These are phyloP conservation scores for Dolichotis patagonum DNA, from an alignment of 2,113 vertebrate species.

Conservation along the genomic window DNA sequence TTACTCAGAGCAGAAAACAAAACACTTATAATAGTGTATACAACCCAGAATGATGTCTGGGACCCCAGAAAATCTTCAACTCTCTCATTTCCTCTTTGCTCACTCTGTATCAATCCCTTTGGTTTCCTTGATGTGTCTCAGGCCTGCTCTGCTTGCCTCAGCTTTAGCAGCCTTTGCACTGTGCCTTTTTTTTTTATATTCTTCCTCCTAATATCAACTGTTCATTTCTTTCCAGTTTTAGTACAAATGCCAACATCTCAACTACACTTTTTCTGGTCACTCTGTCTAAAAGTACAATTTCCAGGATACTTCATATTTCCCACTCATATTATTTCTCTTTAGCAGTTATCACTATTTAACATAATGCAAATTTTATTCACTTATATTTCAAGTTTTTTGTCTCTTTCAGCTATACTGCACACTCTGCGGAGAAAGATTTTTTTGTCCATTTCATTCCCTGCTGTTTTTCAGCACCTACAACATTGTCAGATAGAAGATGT, in stretches of 20 bases:
- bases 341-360: neutral
- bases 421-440: neutral
- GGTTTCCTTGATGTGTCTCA: neutral
- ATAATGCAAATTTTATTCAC: neutral
- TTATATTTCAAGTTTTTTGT: conserved; percentile 1
- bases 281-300: neutral
- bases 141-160: neutral
- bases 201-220: neutral
- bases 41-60: neutral
- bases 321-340: conserved; percentile 1
- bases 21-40: neutral
- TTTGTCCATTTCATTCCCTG: conserved; percentile 12
- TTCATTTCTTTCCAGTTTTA: neutral
- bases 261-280: neutral
- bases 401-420: neutral
- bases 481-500: neutral
- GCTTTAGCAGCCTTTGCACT: neutral
- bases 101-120: neutral
- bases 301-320: neutral
- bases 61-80: neutral
- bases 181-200: neutral
- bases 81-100: neutral
- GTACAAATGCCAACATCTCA: neutral
- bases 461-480: neutral
- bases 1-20: neutral